Conservation (phyloP, 2,113 vertebrate genomes). For the Tenrec ecaudatus region DNA sequence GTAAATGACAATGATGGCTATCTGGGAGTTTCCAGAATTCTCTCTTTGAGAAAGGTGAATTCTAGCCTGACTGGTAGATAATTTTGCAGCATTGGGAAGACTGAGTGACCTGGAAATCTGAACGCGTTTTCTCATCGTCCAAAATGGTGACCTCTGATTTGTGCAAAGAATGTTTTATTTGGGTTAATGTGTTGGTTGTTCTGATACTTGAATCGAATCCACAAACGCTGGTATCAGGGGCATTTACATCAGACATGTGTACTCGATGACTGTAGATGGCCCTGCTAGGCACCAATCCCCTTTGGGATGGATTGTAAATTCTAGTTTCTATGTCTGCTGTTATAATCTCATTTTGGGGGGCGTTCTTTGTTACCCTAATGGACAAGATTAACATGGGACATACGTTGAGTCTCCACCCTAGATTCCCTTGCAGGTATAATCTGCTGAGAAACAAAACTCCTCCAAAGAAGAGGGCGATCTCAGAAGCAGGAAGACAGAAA, state of each 20-base stretch:
- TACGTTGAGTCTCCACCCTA: too few relatives aligned
- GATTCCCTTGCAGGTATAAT: too few relatives aligned
- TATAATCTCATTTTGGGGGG: too few relatives aligned
- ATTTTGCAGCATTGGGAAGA: background rate
- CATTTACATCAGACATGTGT: background rate
- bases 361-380: too few relatives aligned
- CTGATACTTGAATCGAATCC: slow-evolving; percentile 7
- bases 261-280: too few relatives aligned
- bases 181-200: background rate
- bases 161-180: background rate
- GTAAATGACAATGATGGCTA: background rate
- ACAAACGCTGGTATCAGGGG: background rate
- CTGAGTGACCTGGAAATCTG: background rate
- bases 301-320: too few relatives aligned
- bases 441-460: too few relatives aligned
- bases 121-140: background rate
- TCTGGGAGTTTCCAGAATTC: background rate
- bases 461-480: too few relatives aligned
- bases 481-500: too few relatives aligned
- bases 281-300: too few relatives aligned
- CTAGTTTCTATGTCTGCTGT: too few relatives aligned
- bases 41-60: background rate
- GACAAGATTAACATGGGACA: too few relatives aligned
- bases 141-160: background rate
- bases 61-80: background rate